These are phyloP conservation scores for Heliothis virescens DNA, from an alignment of 1,140 invertebrate species.

Conservation along the genomic window DNA sequence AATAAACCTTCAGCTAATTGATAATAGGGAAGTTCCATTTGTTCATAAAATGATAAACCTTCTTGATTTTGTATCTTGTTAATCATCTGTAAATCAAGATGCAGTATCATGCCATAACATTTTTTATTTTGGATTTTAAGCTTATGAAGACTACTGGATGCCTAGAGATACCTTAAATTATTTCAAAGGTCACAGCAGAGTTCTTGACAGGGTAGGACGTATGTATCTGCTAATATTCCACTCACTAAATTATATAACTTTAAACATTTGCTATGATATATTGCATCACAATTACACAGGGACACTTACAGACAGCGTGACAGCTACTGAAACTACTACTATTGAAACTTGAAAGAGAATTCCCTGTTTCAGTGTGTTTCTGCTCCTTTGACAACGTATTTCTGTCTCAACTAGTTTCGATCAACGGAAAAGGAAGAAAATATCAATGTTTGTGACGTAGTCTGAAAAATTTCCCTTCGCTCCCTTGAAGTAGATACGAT, in stretches of 20 bases:
- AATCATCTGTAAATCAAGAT: no score
- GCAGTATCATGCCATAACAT: no score
- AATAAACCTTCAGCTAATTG: constrained; percentile 3
- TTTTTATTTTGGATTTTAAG: not conserved
- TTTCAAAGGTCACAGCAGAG: not conserved
- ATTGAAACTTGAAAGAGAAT: not conserved
- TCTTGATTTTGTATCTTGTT: no score
- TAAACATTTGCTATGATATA: constrained; percentile 55
- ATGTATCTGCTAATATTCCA: constrained; percentile 20
- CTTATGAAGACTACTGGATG: not conserved
- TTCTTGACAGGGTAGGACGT: not conserved
- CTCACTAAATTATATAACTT: constrained; percentile 64
- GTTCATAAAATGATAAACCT: not conserved
- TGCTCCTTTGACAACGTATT: not conserved
- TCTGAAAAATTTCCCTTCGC: constrained; percentile 11
- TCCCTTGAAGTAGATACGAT: not conserved
- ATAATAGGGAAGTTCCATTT: not conserved
- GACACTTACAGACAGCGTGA: constrained; percentile 46
- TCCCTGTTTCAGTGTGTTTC: not conserved
- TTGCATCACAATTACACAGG: constrained; percentile 62
- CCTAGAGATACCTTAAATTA: not conserved
- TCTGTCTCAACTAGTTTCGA: constrained; percentile 16
- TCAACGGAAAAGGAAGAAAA: constrained; percentile 19
- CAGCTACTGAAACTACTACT: constrained; percentile 37
- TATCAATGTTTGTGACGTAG: constrained; percentile 24